Evolutionary conservation across 2,888 invertebrate genomes (phyloP).

Genomic region (Papilio elwesi): DNA sequence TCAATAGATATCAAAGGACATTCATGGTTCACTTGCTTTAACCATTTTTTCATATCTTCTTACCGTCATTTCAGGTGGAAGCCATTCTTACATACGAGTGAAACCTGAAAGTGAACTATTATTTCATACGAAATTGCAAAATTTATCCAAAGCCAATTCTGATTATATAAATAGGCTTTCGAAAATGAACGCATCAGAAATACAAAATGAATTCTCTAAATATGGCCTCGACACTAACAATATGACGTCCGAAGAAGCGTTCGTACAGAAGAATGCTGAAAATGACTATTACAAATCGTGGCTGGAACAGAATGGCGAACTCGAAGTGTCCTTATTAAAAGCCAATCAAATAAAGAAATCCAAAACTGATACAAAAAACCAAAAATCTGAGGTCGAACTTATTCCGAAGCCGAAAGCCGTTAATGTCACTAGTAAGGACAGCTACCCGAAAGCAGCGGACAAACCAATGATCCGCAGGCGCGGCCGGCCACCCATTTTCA

Average conservation of each 20-base stretch:
- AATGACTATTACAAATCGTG: conserved; percentile 80
- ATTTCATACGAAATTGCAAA: conserved; percentile 73
- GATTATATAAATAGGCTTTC: conserved; percentile 71
- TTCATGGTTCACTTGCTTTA: conserved; percentile 74
- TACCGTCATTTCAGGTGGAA: conserved; percentile 58
- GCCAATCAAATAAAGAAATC: conserved; percentile 68
- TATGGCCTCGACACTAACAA: conserved; percentile 72
- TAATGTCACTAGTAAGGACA: conserved; percentile 57
- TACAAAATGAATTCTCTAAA: conserved; percentile 73
- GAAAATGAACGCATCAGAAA: conserved; percentile 73
- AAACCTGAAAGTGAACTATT: conserved; percentile 78
- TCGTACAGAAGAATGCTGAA: conserved; percentile 59
- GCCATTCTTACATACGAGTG: conserved; percentile 62
- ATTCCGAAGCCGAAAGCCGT: conserved; percentile 68
- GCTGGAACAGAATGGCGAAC: conserved; percentile 78
- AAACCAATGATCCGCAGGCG: conserved; percentile 66
- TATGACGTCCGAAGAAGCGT: conserved; percentile 54
- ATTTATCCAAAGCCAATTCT: conserved; percentile 65
- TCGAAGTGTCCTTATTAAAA: conserved; percentile 76
- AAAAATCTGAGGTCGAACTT: conserved; percentile 73
- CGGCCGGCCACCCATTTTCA: conserved; percentile 76
- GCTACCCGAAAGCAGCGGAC: conserved; percentile 63
- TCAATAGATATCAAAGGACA: conserved; percentile 55
- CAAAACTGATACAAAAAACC: conserved; percentile 59
- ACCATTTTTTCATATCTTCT: conserved; percentile 39